These are phyloP conservation scores for Lithobates pipiens DNA, from an alignment of 2,797 vertebrate genomes.

Conservation along the genomic window DNA sequence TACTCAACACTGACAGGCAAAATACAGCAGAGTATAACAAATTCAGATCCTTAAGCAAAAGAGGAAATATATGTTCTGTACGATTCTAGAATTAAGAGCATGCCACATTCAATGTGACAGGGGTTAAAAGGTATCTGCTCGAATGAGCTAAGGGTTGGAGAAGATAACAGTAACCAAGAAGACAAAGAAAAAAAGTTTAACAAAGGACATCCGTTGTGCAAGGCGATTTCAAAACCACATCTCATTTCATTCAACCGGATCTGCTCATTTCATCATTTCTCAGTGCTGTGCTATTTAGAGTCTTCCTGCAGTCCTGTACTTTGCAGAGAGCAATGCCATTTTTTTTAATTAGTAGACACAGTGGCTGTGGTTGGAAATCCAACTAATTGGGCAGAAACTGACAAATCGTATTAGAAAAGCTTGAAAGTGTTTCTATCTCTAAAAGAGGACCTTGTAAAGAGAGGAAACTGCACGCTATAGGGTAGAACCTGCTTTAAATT, in stretches of 20 bases:
- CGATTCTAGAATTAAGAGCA: slow-evolving; percentile 23
- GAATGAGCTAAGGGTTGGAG: slow-evolving; percentile 41
- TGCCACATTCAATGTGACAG: slow-evolving; percentile 41
- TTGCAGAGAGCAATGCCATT: slow-evolving; percentile 59
- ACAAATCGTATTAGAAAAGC: slow-evolving; percentile 59
- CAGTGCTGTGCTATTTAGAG: slow-evolving; percentile 56
- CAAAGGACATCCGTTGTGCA: slow-evolving; percentile 61
- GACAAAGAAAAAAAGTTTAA: slow-evolving; percentile 55
- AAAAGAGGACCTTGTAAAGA: slow-evolving; percentile 56
- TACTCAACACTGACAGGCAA: slow-evolving; percentile 12
- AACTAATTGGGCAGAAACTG: slow-evolving; percentile 63
- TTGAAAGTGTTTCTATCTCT: slow-evolving; percentile 60
- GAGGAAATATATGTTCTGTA: slow-evolving; percentile 22
- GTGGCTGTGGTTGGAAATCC: slow-evolving; percentile 59
- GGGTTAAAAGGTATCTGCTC: slow-evolving; percentile 37
- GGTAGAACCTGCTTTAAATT: slow-evolving; percentile 41
- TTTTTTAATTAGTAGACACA: slow-evolving; percentile 62
- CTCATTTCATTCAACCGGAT: slow-evolving; percentile 59
- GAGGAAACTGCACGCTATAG: slow-evolving; percentile 51
- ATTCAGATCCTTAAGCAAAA: slow-evolving; percentile 22
- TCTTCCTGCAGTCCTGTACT: slow-evolving; percentile 54
- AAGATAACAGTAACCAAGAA: slow-evolving; percentile 49
- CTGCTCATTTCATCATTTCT: slow-evolving; percentile 59
- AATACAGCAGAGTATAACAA: slow-evolving; percentile 4
- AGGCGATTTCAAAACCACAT: slow-evolving; percentile 56